These are phyloP conservation scores for Luscinia megarhynchos DNA, from an alignment of 2,797 vertebrate species.

Conservation along the genomic window DNA sequence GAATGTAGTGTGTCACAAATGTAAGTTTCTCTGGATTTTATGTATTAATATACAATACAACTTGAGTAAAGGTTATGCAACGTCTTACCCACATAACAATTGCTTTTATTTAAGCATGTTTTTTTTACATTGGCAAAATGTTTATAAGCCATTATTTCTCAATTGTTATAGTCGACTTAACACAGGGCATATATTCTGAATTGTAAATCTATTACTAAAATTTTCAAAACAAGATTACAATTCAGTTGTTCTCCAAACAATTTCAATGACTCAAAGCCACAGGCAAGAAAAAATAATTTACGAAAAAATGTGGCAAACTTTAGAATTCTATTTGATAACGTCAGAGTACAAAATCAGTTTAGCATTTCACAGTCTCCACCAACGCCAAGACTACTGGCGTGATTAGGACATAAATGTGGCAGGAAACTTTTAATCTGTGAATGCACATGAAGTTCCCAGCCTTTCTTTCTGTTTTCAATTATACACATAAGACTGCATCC, in stretches of 20 bases:
- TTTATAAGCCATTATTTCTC: neutral
- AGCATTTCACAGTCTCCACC: neutral
- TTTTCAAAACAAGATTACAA: neutral
- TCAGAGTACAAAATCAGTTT: neutral
- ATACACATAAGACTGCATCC: neutral
- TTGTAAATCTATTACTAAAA: neutral
- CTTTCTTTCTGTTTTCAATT: neutral
- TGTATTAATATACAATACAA: neutral
- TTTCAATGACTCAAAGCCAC: neutral
- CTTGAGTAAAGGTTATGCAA: neutral
- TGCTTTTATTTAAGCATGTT: neutral
- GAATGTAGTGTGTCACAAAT: neutral
- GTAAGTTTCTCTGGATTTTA: neutral
- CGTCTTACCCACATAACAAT: neutral
- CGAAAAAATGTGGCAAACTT: neutral
- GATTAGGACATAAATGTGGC: neutral
- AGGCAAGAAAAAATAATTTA: neutral
- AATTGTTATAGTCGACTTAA: neutral
- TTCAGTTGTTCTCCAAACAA: neutral
- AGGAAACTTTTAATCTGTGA: neutral
- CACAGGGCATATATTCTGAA: neutral
- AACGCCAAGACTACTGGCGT: rapidly evolving
- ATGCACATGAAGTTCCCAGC: neutral
- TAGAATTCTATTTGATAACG: neutral
- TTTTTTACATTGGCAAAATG: neutral